Evolutionary conservation across 1,140 invertebrate species (phyloP), one percentile per base, ranked within the genome.

Genomic region (Cardiocondyla obscurior): DNA sequence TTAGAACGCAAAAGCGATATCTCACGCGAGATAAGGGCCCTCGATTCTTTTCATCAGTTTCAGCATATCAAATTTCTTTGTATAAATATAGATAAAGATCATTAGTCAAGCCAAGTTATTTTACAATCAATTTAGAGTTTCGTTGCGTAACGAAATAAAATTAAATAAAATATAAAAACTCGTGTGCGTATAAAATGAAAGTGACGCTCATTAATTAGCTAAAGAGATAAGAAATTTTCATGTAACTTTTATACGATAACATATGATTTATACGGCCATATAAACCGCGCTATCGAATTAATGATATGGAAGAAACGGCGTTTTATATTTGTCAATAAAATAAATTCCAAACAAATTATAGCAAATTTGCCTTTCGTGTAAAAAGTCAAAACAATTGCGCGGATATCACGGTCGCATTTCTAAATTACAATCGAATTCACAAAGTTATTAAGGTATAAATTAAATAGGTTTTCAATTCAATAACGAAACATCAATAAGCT

Each of bases 1-100:
- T 30, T 65, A 51, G 33, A 76, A 46, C 28, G 22, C 46, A 79
- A 39, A 67, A 55, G 39, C 6, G 16, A 39, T 69, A 79, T 77
- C 58, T 62, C 49, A n/a, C 22, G 1, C 4, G 16, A 65, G 44
- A 65, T 65, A 77, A 65, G 22, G 1, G 10, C 14, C 49, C 10
- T 10, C 0, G 30, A 36, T 53, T 76, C 5, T 30, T 62, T 53
- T 39, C 16, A 33, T 36, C 0, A 14, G n/a, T n/a, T n/a, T n/a
- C n/a, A 14, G 22, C n/a, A 33, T 19, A 16, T 33, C 8, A 19
- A 51, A 72, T 55, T 53, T 22, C 12, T 51, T 39, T 16, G 30
- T 39, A 4, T 19, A 28, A 1, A 60, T 7, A 60, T 33, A 36
- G 2, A 36, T n/a, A n/a, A 0, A 36, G n/a, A 7, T 25, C 55